Evolutionary conservation across 35 echinoderm and acorn worm species (phyloP), one percentile per base, ranked within the genome.

Genomic region (Stichopus chloronotus): DNA sequence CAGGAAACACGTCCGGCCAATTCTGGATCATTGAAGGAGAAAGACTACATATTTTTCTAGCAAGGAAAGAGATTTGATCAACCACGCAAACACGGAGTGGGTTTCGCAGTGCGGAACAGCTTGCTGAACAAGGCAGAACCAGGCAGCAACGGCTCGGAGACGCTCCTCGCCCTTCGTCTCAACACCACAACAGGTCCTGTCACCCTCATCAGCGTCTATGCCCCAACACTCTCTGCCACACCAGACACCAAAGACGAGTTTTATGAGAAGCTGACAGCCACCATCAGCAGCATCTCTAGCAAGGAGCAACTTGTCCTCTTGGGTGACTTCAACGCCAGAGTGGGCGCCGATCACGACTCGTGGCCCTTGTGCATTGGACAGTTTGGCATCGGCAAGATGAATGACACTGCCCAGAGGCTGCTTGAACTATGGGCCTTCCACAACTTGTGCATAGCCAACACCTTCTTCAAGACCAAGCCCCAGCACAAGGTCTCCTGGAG

Each of bases 361-460:
- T 94, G 84, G 92, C 72, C 92, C 0, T 8, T 53, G 9, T 79
- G 78, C 77, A 52, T 89, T 4, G 92, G 92, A 2, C 16, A 79
- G 1, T 74, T 55, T 55, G 82, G 92, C 7, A 19, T 74, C 5
- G 92, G 81, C 4, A 92, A 56, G 12, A 53, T 88, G 57, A 87
- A 92, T 68, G 94, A 92, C 7, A 95, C 79, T 65, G 71, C 90
- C 1, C 90, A 95, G 43, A 21, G 91, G 7, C 84, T 95, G 19
- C 90, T 95, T 0, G 94, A 95, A 56, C 84, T 92, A 16, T 95
- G 94, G 63, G 6, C 25, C 17, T 22, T 54, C 55, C 5, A 92
- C 58, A 56, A 82, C 30, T 81, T 94, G 9, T 83, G 88, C 77
- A 84, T 94, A 7, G 91, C 94, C 6, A 94, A 94, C 89, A 72